A percentile compares a stretch with the other conserved stretches of the same genome.
Conservation (phyloP, 2,113 vertebrate genomes). For the Nicator chloris region DNA sequence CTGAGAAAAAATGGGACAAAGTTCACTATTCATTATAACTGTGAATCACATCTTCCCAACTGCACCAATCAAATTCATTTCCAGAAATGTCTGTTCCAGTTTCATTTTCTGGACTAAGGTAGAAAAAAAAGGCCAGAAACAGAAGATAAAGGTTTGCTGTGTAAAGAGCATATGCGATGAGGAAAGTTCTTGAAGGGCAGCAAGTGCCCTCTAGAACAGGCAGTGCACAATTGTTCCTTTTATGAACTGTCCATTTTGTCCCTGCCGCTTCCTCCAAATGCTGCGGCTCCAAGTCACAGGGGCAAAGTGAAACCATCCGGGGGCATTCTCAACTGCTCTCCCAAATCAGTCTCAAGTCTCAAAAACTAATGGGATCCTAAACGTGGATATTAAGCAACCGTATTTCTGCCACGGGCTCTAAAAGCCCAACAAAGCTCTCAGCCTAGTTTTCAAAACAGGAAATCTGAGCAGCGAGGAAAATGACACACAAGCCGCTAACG, state of each 20-base stretch:
- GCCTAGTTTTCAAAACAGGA: slow-evolving; percentile 25
- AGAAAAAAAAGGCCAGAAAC: neutral
- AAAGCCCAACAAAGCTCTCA: neutral
- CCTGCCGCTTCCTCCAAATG: slow-evolving; percentile 20
- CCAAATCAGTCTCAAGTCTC: neutral
- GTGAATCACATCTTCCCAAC: slow-evolving; percentile 53
- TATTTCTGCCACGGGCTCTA: neutral
- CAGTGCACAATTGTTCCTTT: slow-evolving; percentile 56
- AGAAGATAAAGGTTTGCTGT: slow-evolving; percentile 40
- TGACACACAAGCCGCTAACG: neutral
- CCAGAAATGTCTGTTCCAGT: slow-evolving; percentile 69
- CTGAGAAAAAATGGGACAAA: neutral
- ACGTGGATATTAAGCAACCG: neutral
- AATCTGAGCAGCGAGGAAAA: slow-evolving; percentile 4
- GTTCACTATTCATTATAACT: slow-evolving; percentile 36
- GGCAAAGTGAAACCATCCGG: neutral
- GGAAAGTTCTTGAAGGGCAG: slow-evolving; percentile 70
- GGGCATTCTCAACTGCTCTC: neutral
- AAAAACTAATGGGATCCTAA: neutral
- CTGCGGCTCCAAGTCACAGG: neutral
- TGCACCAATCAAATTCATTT: slow-evolving; percentile 64
- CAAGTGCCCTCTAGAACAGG: slow-evolving; percentile 60
- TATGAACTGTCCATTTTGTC: slow-evolving; percentile 64
- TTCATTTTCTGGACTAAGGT: slow-evolving; percentile 70
- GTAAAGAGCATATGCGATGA: slow-evolving; percentile 27